Conservation (phyloP, 2,888 invertebrate genomes). For the Orchesellides sinensis region DNA sequence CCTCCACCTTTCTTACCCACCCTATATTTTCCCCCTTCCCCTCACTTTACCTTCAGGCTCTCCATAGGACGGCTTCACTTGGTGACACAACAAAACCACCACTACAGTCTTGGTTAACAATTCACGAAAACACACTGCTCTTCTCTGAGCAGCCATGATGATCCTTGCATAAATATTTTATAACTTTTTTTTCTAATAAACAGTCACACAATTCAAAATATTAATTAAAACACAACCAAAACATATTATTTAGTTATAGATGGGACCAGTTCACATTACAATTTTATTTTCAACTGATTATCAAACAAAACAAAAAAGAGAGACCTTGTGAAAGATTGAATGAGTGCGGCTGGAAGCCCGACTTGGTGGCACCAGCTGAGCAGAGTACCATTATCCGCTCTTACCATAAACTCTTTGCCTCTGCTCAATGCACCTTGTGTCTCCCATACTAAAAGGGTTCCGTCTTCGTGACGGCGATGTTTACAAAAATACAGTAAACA, state of each 20-base stretch:
- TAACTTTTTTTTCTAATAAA: too few relatives aligned
- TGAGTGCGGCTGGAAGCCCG: conserved; percentile 47
- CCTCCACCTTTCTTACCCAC: not conserved
- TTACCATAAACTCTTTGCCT: not conserved
- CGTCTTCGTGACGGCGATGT: too few relatives aligned
- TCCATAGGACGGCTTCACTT: not conserved
- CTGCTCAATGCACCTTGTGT: conserved; percentile 13
- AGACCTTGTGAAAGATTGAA: conserved; percentile 43
- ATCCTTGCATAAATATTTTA: not conserved
- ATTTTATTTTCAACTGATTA: not conserved
- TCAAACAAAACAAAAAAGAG: not conserved
- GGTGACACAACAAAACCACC: conserved; percentile 28
- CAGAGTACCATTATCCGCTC: conserved; percentile 44
- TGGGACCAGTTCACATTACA: too few relatives aligned
- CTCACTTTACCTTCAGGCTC: conserved; percentile 20
- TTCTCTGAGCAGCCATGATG: conserved; percentile 7
- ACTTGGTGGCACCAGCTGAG: conserved; percentile 61
- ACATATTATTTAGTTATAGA: too few relatives aligned
- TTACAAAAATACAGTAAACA: too few relatives aligned
- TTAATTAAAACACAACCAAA: not conserved
- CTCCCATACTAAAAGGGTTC: too few relatives aligned
- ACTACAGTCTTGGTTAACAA: not conserved
- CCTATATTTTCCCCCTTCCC: not conserved
- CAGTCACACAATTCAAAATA: too few relatives aligned
- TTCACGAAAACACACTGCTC: not conserved